Evolutionary conservation across 2,888 invertebrate species (phyloP), one percentile per base, ranked within the genome.

Genomic region (Priocnemis perturbator): DNA sequence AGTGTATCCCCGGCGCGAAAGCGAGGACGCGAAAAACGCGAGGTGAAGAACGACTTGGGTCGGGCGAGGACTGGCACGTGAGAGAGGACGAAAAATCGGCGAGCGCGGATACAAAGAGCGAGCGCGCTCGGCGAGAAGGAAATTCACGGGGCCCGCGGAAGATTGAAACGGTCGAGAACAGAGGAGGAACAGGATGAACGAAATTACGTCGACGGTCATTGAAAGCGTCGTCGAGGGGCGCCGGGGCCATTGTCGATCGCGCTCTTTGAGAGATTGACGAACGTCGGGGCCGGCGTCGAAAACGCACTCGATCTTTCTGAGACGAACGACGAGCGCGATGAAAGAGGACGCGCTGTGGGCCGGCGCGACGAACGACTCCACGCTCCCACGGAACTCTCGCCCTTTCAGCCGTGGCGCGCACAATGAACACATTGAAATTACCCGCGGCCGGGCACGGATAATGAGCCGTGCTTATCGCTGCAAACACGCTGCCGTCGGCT

Each of bases 201-300:
- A 74, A 79, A 79, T 75, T 75, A 71, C 62, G 55, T 19, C 47
- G 63, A 76, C 66, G 76, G 68, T 68, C 69, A 64, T 73, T 73
- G 71, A 71, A 69, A 73, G 60, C 70, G 70, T 72, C 78, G 67
- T 59, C 76, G 67, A 64, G 64, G 52, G 58, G 60, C 47, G 45
- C 52, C 53, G 15, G 52, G 45, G 61, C 58, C 58, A 62, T 67
- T 67, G 69, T 69, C 52, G 62, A 56, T 44, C 61, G 56, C 20
- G 62, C 62, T 62, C 17, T 17, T 60, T 61, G 55, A 59, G n/a
- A 60, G 64, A 74, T 71, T 69, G 67, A 71, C 71, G 64, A 71
- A 68, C 61, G 64, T 61, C 50, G 4, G 50, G 17, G 17, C 66
- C 37, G 58, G n/a, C n/a, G n/a, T n/a, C n/a, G n/a, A n/a, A 23